phyloP scores from a whole-genome alignment of 2,797 vertebrate species.

The Champsocephalus gunnari region DNA sequence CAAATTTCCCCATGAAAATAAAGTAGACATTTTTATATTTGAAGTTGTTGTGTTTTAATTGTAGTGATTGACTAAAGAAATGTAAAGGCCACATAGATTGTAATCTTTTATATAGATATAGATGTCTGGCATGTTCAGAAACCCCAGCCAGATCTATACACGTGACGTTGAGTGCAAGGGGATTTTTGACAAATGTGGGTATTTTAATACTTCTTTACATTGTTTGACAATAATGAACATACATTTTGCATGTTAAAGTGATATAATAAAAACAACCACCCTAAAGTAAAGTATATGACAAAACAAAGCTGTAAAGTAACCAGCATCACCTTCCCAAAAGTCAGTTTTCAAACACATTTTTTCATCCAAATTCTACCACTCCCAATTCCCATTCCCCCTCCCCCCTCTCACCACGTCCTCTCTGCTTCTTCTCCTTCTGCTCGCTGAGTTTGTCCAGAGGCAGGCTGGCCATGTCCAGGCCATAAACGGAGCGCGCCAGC shows the following conservation, averaged over 20 bases:
- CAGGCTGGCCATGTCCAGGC: slow-evolving; percentile 94
- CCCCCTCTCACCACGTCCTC: slow-evolving; percentile 89
- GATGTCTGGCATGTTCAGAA: not conserved
- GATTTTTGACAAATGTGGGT: not conserved
- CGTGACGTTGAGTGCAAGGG: not conserved
- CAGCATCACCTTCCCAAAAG: not conserved
- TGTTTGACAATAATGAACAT: not conserved
- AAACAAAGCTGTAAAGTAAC: not conserved
- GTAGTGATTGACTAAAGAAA: not conserved
- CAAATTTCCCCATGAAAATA: too few relatives aligned
- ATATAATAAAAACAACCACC: not conserved
- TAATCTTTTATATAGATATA: too few relatives aligned
- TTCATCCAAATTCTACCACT: slow-evolving; percentile 1
- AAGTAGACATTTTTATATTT: too few relatives aligned
- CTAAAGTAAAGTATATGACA: not conserved
- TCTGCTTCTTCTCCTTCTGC: slow-evolving; percentile 97
- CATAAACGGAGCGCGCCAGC: slow-evolving; percentile 94
- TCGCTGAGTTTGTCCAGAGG: slow-evolving; percentile 98
- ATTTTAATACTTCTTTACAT: not conserved
- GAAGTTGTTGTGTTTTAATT: too few relatives aligned
- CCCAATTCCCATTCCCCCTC: not conserved
- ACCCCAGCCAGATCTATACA: not conserved
- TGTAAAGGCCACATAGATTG: not conserved
- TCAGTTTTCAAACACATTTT: not conserved
- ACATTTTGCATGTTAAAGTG: not conserved